Base-by-base conservation (phyloP, 2,888 invertebrate species). In the Eristalinus aeneus region DNA sequence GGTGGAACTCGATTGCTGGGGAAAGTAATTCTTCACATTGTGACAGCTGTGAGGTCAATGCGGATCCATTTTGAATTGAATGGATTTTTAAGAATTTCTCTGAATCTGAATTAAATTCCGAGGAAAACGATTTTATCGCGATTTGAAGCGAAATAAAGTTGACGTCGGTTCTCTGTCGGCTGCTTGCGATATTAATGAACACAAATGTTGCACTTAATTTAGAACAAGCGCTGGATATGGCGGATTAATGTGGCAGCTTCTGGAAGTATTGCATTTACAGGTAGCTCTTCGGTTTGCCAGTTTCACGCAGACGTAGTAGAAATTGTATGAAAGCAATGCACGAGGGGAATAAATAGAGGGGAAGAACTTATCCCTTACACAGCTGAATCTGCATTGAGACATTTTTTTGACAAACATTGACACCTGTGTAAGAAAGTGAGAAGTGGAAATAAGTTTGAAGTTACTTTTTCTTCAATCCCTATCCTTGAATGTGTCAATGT, bases 1-100 rank as follows among this genome's bases (percentile, higher is more conserved):
- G 58, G 71, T 78, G 71, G 65, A 34, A 65, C 65, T 64, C 46
- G 27, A 36, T 34, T 8, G 34, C 2, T 4, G 16, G 32, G 23
- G 56, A 56, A 56, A 23, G 56, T 27, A 23, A 22, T 56, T 56
- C 22, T 11, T 23, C 10, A n/a, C n/a, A n/a, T 23, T 22, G 56
- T 5, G 22, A 11, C 23, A 9, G n/a, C 27, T 27, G 27, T 16
- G 46, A 46, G n/a, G 46, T 46, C 46, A 46, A 6, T 16, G 6
- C 16, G 16, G 8, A n/a, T 16, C 46, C 6, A 46, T 46, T 46
- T 46, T 16, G 8, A 46, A 16, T 46, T 16, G 8, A 46, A 16
- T 46, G 16, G 8, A 16, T 16, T 16, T 46, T 46, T 46, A 8
- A 8, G 16, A 16, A 16, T 46, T 16, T 46, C 16, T 1, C 5